phyloP scores from a whole-genome alignment of 1,140 invertebrate species.

The Tenebrio molitor region DNA sequence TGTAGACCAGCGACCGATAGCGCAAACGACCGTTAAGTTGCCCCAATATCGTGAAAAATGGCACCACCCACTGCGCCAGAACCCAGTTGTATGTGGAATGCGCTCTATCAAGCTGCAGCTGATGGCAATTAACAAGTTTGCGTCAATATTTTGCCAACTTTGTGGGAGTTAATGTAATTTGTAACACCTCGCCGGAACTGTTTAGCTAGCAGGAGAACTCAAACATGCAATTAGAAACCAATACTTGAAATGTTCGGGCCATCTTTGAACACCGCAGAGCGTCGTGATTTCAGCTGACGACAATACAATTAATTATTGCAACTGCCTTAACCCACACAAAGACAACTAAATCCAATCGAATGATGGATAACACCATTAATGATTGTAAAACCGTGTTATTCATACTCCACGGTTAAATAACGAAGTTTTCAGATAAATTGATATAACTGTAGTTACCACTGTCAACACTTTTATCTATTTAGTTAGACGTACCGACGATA shows the following conservation, averaged over 20 bases:
- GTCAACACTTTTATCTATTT: no score
- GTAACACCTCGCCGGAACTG: conserved; percentile 10
- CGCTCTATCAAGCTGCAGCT: background rate
- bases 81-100: conserved; percentile 1
- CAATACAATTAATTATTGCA: no score
- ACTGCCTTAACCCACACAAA: no score
- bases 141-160: conserved; percentile 11
- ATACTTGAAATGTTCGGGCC: background rate
- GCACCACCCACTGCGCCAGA: background rate
- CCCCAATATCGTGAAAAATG: conserved; percentile 13
- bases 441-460: no score
- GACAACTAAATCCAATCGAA: no score
- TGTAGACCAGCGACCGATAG: conserved; percentile 10
- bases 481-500: no score
- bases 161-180: background rate
- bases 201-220: background rate
- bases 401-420: no score
- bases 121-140: conserved; percentile 19
- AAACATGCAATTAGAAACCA: background rate
- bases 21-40: conserved; percentile 3
- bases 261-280: conserved; percentile 20
- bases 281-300: no score
- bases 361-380: no score
- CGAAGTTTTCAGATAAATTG: no score
- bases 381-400: no score